Base-by-base conservation (phyloP, 2,113 vertebrate genomes). In the Coracopsis vasa region DNA sequence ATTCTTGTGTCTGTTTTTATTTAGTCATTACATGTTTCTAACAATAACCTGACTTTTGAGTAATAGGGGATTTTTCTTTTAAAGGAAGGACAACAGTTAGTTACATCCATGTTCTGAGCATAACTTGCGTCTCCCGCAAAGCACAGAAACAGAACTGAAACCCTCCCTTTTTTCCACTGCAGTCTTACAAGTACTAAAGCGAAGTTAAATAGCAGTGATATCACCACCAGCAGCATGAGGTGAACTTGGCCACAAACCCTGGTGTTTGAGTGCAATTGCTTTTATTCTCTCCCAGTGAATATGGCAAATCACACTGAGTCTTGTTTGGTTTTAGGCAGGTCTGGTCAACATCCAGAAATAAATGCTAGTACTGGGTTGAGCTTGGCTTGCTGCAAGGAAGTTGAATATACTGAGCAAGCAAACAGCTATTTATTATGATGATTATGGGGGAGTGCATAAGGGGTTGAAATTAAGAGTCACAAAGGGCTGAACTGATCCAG, bases 401-500 rank as follows among this genome's bases (percentile, higher is more conserved):
- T 78, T 37, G 82, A 96, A 81, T 56, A 78, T 66, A 78, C 72
- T 53, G 92, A 93, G 75, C 71, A 95, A 90, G 75, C 90, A 95
- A 95, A 79, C 64, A 92, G 64, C 72, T 91, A 93, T 94, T 93
- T 96, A 91, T 80, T 66, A 78, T 79, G 64, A 83, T 92, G 77
- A 93, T 95, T 94, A 89, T 65, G 81, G 75, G 28, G 50, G 35
- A 86, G 39, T 86, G 61, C 3, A 47, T 93, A 88, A 92, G 11
- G 48, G 80, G 16, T 74, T 94, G 90, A 91, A 95, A 89, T 24
- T n/a, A 77, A 91, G 86, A 92, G 90, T 95, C 94, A 86, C 94
- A 95, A 90, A 93, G 88, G 87, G 73, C 82, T 95, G 77, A 83
- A 60, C 11, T 13, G 73, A 93, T 90, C 88, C 83, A 91, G 80